Base-by-base conservation (phyloP, 2,797 vertebrate genomes). In the Ispidina lecontei region DNA sequence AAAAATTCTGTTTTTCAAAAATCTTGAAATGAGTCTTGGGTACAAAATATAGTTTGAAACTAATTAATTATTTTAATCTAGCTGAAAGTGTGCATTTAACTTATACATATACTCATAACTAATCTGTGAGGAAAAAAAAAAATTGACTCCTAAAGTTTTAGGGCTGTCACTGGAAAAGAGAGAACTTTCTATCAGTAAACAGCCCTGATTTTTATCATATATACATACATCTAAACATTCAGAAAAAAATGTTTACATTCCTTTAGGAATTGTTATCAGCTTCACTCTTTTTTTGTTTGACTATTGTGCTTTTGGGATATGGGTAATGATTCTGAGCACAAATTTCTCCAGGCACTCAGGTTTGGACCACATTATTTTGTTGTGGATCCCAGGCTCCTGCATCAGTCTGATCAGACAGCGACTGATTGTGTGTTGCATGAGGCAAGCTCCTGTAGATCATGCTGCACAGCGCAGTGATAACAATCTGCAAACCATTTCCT, bases 1-100 rank as follows among this genome's bases (percentile, higher is more conserved):
- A 68, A 79, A 95, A 79, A 95, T 85, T 95, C 71, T 94, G 25
- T 29, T 87, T 95, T 93, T 93, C 67, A 95, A 82, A 95, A 92
- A 59, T 68, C 70, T 92, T 94, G 67, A 94, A 93, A 93, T 71
- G 68, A 89, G 93, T 84, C 63, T 87, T 37, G 91, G 78, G 80
- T 82, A 81, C 22, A 89, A 92, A 93, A 84, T 84, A 62, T 37
- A 89, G 37, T 89, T 83, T 77, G 64, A 18, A 71, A 71, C 76
- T 94, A 58, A 58, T 69, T 5, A 90, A 84, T 75, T 81, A 58
- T 11, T 62, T 91, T 37, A 37, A 21, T 35, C 59, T 67, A 15
- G 55, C 18, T 56, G 12, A 39, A 89, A 59, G 3, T 52, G 7
- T 77, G 58, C 21, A 16, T 47, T 80, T 85, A 49, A 44, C 13